These are phyloP conservation scores for Drosophila colorata DNA, from an alignment of 2,888 invertebrate genomes.

Conservation along the genomic window DNA sequence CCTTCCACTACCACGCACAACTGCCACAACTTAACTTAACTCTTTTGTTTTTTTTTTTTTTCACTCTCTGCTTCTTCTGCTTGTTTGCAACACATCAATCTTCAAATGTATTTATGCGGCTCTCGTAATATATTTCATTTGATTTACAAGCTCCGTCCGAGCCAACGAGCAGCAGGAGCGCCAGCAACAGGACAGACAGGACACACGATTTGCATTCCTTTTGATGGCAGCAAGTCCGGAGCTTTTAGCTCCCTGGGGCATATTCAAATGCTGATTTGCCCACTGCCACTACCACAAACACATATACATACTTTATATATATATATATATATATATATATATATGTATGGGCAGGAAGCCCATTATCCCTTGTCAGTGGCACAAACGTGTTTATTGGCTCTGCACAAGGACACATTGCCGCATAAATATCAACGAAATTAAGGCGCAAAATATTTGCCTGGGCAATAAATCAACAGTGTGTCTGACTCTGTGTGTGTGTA, in stretches of 20 bases:
- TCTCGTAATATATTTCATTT: slow-evolving; percentile 75
- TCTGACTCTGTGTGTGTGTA: slow-evolving; percentile 5
- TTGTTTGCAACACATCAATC: slow-evolving; percentile 63
- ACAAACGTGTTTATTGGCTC: slow-evolving; percentile 78
- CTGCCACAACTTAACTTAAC: slow-evolving; percentile 30
- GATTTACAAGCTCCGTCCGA: slow-evolving; percentile 69
- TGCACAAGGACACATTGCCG: slow-evolving; percentile 70
- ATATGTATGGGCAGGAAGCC: slow-evolving; percentile 50
- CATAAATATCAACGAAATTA: slow-evolving; percentile 80
- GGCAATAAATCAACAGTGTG: slow-evolving; percentile 60
- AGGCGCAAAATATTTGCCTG: slow-evolving; percentile 67
- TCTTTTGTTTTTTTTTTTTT: slow-evolving; percentile 8
- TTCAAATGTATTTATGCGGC: slow-evolving; percentile 63
- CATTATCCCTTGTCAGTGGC: slow-evolving; percentile 82
- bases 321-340: too few relatives aligned
- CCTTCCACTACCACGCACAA: slow-evolving; percentile 2
- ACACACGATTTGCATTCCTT: slow-evolving; percentile 74
- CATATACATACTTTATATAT: not conserved
- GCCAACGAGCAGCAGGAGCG: slow-evolving; percentile 19
- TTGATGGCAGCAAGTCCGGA: slow-evolving; percentile 48
- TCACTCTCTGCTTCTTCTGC: not conserved
- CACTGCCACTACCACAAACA: slow-evolving; percentile 5
- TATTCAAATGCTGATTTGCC: slow-evolving; percentile 76
- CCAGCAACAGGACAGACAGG: slow-evolving; percentile 45
- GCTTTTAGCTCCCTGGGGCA: slow-evolving; percentile 62